Evolutionary conservation across 2,797 vertebrate species (phyloP).

Genomic region (Acomys russatus): DNA sequence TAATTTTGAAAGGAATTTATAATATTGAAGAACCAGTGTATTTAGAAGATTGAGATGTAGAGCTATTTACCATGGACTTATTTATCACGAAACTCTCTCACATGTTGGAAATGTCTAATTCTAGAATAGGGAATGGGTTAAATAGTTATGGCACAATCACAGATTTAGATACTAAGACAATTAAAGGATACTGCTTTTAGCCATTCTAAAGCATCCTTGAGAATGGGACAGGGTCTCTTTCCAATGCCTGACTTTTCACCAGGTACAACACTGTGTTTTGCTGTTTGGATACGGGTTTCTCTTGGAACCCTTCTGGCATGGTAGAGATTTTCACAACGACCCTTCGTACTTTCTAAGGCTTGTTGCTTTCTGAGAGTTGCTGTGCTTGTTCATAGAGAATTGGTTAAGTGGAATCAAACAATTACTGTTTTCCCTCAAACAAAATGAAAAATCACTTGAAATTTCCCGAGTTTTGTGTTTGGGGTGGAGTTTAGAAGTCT

Average conservation of each 20-base stretch:
- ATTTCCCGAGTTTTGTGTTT: constrained; percentile 25
- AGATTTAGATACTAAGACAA: not conserved
- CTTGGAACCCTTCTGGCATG: not conserved
- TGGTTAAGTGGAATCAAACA: not conserved
- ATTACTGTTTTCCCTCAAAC: not conserved
- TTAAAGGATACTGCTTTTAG: not conserved
- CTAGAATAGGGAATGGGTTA: not conserved
- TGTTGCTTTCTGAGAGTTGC: not conserved
- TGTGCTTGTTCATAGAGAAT: not conserved
- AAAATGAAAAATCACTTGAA: not conserved
- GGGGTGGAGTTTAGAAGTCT: not conserved
- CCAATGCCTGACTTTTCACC: not conserved
- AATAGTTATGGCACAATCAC: not conserved
- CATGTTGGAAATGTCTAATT: not conserved
- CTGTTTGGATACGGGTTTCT: not conserved
- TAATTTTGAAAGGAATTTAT: constrained; percentile 38
- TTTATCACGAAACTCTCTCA: not conserved
- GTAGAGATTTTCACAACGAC: not conserved
- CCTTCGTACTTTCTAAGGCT: not conserved
- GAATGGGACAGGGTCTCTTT: not conserved
- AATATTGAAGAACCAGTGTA: not conserved
- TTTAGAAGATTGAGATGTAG: constrained; percentile 17
- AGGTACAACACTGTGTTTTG: too few relatives aligned
- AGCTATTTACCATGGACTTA: not conserved
- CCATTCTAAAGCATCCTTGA: not conserved